A percentile compares a stretch with the other conserved stretches of the same genome.
Conservation (phyloP, 2,113 vertebrate genomes). For the Brienomyrus brachyistius region DNA sequence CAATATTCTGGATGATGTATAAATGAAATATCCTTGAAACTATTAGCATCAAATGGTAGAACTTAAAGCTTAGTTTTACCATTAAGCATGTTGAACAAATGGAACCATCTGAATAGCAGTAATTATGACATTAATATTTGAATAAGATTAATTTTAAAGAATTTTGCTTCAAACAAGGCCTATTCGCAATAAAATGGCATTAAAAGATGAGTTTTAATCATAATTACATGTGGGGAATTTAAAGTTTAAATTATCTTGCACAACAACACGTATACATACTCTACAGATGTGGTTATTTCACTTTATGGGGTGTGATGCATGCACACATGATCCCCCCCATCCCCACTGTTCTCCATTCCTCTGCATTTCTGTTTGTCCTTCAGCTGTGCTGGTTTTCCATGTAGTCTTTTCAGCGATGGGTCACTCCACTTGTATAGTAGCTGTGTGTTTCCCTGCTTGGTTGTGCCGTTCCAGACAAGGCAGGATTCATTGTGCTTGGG, state of each 20-base stretch:
- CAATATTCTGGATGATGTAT: background rate
- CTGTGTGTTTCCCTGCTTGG: background rate
- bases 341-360: background rate
- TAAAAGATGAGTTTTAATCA: background rate
- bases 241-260: background rate
- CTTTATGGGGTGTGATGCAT: background rate
- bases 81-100: background rate
- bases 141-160: background rate
- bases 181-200: background rate
- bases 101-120: background rate
- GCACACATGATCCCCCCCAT: background rate
- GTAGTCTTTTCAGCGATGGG: background rate
- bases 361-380: background rate
- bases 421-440: background rate
- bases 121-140: background rate
- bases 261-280: background rate
- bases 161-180: background rate
- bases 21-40: background rate
- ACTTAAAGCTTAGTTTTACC: background rate
- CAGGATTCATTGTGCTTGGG: background rate
- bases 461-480: background rate
- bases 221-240: background rate
- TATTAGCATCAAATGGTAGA: background rate
- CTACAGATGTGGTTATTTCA: background rate
- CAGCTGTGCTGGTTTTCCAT: background rate